Evolutionary conservation across 2,888 invertebrate species (phyloP).

Genomic region (Mimachlamys varia): DNA sequence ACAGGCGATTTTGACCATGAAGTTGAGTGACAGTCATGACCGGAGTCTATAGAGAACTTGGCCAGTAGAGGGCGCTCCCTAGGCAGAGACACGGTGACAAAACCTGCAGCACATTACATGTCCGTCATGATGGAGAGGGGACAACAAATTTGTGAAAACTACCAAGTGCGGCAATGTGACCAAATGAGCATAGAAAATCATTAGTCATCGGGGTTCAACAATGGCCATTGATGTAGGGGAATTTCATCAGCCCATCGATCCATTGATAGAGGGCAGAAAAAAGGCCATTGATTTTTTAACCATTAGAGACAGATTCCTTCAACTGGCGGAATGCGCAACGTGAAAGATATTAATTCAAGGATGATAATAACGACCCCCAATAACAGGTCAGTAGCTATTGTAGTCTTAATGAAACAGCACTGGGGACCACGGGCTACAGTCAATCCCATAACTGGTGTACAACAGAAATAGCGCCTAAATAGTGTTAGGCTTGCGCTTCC

Average conservation of each 20-base stretch:
- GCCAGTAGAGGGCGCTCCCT: constrained; percentile 17
- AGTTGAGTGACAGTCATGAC: background rate
- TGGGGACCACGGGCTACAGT: constrained; percentile 39
- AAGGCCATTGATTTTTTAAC: constrained; percentile 47
- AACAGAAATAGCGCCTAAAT: constrained; percentile 14
- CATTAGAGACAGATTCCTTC: constrained; percentile 42
- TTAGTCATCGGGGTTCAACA: constrained; percentile 55
- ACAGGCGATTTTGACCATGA: constrained; percentile 25
- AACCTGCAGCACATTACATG: constrained; percentile 13
- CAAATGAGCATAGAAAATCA: constrained; percentile 37
- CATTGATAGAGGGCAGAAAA: constrained; percentile 41
- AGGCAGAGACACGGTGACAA: background rate
- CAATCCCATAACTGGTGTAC: constrained; percentile 41
- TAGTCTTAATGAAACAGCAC: constrained; percentile 46
- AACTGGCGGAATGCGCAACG: constrained; percentile 41
- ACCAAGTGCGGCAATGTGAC: constrained; percentile 36
- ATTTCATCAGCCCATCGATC: constrained; percentile 55
- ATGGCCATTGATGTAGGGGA: constrained; percentile 52
- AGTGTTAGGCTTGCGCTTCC: background rate
- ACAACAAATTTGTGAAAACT: constrained; percentile 36
- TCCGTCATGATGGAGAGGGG: constrained; percentile 31
- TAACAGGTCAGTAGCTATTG: constrained; percentile 49
- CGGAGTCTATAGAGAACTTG: constrained; percentile 6
- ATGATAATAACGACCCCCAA: constrained; percentile 43
- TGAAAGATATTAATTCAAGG: constrained; percentile 47